A percentile compares a stretch with the other conserved stretches of the same genome.
phyloP scores from a whole-genome alignment of 1,140 invertebrate genomes.

The Hyphantria cunea region DNA sequence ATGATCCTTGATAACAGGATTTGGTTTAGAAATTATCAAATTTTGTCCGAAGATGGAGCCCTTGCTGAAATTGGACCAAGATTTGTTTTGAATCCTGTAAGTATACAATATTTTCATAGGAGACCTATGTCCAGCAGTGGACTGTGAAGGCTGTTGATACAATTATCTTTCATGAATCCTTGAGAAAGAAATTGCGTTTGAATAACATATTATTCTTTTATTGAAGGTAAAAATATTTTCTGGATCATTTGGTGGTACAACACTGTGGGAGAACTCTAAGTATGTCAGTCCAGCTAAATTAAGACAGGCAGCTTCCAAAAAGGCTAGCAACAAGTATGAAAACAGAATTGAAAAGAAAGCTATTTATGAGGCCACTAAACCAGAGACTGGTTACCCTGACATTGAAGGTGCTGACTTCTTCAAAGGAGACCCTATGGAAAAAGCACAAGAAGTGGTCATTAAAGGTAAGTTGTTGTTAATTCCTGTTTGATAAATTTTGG shows the following conservation, averaged over 20 bases:
- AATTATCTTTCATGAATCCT: not conserved
- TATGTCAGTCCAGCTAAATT: slow-evolving; percentile 96
- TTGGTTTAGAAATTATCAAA: slow-evolving; percentile 99
- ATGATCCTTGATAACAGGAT: slow-evolving; percentile 96
- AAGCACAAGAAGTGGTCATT: slow-evolving; percentile 69
- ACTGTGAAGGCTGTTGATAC: too few relatives aligned
- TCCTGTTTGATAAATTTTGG: too few relatives aligned
- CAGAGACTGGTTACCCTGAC: slow-evolving; percentile 86
- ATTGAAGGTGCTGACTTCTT: slow-evolving; percentile 78
- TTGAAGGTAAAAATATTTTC: slow-evolving; percentile 89
- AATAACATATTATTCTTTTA: not conserved
- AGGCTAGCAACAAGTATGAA: slow-evolving; percentile 89
- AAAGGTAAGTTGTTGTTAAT: slow-evolving; percentile 50
- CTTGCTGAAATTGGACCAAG: slow-evolving; percentile 98
- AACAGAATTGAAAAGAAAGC: slow-evolving; percentile 90
- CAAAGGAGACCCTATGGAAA: slow-evolving; percentile 70
- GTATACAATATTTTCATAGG: slow-evolving; percentile 76
- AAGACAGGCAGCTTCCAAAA: slow-evolving; percentile 86
- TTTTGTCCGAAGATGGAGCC: slow-evolving; percentile 96
- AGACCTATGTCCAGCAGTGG: too few relatives aligned
- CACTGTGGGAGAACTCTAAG: slow-evolving; percentile 96
- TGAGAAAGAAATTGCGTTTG: too few relatives aligned
- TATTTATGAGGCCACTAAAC: slow-evolving; percentile 86
- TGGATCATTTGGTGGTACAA: slow-evolving; percentile 95
- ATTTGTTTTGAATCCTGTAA: slow-evolving; percentile 97